Base-by-base conservation (phyloP, 2,113 vertebrate genomes). In the Fregata magnificens region DNA sequence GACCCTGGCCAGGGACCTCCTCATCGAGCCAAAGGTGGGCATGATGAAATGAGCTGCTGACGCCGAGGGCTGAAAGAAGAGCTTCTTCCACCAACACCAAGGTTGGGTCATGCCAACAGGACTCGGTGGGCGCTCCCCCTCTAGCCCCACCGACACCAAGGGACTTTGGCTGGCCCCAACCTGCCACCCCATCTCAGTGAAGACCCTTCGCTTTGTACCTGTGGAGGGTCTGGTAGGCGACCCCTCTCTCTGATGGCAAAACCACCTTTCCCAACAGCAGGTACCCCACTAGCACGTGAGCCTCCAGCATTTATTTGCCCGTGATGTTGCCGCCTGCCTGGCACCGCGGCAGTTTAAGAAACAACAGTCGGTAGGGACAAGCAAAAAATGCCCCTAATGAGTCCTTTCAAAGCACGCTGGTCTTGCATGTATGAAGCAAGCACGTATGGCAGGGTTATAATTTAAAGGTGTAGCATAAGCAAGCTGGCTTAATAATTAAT, bases 101-200 rank as follows among this genome's bases (percentile, higher is more conserved):
- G 5, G 45, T 0, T 50, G 40, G 40, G 42, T 7, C 11, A 14
- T 0, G 1, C 8, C 66, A 36, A 3, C 2, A 9, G 42, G 36
- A 65, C 38, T 47, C 1, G 2, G 21, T 14, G 38, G 6, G 19
- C 25, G 17, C 24, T 76, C 45, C 31, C 22, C 10, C 24, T 8
- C 7, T 9, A 40, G 1, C 22, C 56, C 44, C 55, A 50, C 4
- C 1, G 2, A 50, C 36, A 34, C 6, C 0, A 1, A 31, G 12
- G 6, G 44, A 55, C 9, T 36, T 5, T 21, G 47, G 29, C 25
- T 71, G 25, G 22, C 26, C 70, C 50, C 3, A 3, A 2, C 16
- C 22, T 84, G 16, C 21, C 42, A 38, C 8, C 26, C 31, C 61
- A 42, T 22, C 12, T 21, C 59, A 36, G 24, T 2, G 21, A 16